Conservation (phyloP, 2,797 vertebrate species). For the Naso thynnoides region DNA sequence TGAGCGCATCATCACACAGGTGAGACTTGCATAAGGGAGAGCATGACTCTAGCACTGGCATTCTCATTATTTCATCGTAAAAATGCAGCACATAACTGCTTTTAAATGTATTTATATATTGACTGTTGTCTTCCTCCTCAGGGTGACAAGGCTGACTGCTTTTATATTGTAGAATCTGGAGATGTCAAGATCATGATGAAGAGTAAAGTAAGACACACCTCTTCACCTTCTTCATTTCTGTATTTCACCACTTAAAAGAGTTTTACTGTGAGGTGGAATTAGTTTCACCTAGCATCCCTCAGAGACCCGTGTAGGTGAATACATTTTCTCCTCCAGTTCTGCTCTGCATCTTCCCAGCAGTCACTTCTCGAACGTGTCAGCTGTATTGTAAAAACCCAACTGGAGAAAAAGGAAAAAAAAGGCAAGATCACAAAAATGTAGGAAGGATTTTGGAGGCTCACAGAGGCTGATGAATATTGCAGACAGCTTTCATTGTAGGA, state of each 20-base stretch:
- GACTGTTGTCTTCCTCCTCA: conserved; percentile 64
- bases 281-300: background rate
- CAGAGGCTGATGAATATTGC: background rate
- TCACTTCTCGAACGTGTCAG: background rate
- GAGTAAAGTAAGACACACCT: conserved; percentile 91
- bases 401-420: background rate
- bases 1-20: conserved; percentile 93
- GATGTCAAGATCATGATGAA: conserved; percentile 99
- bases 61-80: background rate
- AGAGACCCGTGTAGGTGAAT: background rate
- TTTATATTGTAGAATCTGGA: conserved; percentile 95
- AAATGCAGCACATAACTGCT: background rate
- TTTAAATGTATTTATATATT: background rate
- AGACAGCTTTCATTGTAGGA: background rate
- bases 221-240: background rate
- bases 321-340: background rate
- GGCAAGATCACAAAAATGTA: background rate
- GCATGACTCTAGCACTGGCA: background rate
- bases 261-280: background rate
- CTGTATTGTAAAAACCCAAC: background rate
- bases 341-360: background rate
- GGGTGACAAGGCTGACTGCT: conserved; percentile 96
- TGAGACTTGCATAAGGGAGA: conserved; percentile 28
- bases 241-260: background rate
- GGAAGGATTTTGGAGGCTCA: background rate